Conservation (phyloP, 2,888 invertebrate species). For the Tachystola acroxantha region DNA sequence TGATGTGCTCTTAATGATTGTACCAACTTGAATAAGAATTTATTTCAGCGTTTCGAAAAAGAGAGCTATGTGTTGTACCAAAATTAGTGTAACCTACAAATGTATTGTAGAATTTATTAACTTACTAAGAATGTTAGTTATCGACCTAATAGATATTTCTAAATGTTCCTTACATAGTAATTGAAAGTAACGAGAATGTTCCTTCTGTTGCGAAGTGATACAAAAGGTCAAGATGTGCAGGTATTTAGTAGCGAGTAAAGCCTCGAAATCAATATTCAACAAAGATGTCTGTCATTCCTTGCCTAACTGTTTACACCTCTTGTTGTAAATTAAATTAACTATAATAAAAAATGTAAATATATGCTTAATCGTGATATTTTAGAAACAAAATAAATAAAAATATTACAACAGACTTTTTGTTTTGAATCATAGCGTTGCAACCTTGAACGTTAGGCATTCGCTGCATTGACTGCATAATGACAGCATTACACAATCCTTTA, state of each 20-base stretch:
- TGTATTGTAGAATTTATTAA: too few species aligned
- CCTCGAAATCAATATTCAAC: neutral
- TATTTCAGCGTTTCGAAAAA: neutral
- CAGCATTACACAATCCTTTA: constrained; percentile 38
- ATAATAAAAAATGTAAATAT: neutral
- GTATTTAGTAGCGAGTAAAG: neutral
- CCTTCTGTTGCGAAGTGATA: neutral
- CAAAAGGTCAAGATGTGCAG: neutral
- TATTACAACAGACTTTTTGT: constrained; percentile 4
- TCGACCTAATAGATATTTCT: too few species aligned
- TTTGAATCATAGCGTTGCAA: constrained; percentile 10
- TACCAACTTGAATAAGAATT: too few species aligned
- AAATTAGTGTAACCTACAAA: neutral
- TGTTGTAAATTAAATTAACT: neutral
- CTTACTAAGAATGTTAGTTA: neutral
- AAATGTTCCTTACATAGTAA: neutral
- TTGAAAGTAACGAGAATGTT: too few species aligned
- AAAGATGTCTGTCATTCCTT: neutral
- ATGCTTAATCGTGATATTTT: neutral
- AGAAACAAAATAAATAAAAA: neutral
- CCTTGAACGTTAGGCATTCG: constrained; percentile 32
- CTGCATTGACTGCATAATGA: constrained; percentile 29
- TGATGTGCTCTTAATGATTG: too few species aligned
- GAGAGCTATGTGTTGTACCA: neutral
- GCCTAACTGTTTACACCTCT: neutral